Base-by-base conservation (phyloP, 2,797 vertebrate genomes). In the Lepilemur ruficaudatus region DNA sequence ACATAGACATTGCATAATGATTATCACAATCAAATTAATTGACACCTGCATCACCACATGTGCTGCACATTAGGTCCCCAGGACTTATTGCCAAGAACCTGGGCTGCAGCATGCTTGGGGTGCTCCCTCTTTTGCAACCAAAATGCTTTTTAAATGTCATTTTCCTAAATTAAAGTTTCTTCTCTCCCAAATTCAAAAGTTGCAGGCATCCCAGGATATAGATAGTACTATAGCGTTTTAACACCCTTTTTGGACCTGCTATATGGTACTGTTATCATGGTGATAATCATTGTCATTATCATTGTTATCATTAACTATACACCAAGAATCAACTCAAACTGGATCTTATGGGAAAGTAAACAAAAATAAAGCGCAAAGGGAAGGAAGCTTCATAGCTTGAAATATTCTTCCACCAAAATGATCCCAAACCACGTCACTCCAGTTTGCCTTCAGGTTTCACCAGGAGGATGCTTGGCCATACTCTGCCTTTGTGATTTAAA, bases 291-390 rank as follows among this genome's bases (percentile, higher is more conserved):
- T 61, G 52, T 23, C 30, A 72, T 50, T 59, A 25, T 52, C 55
- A 18, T 52, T 50, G 46, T 50, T 65, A 50, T 46, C 89, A 82
- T 72, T 59, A 94, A 86, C 57, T 83, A 43, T 20, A 73, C 43
- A 57, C 22, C 72, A 95, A 65, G n/a, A 30, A 9, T 32, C 92
- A 87, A 28, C 17, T 75, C 84, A 90, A 69, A 55, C n/a, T 41
- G 32, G 32, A 81, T 89, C 73, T 86, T 83, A 18, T 18, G 73
- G 43, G 22, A 52, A 83, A 96, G 35, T 30, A 67, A 28, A n/a
- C n/a, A 28, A 55, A 81, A 88, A 12, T 14, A 18, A 72, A 81
- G 7, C 18, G 52, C 57, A 55, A 82, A 61, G 5, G 8, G 15
- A 61, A 96, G n/a, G 43, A 79, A 89, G 25, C 2, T 23, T 70